phyloP scores from a whole-genome alignment of 1,140 invertebrate genomes.

The Diplogasteroides magnus region DNA sequence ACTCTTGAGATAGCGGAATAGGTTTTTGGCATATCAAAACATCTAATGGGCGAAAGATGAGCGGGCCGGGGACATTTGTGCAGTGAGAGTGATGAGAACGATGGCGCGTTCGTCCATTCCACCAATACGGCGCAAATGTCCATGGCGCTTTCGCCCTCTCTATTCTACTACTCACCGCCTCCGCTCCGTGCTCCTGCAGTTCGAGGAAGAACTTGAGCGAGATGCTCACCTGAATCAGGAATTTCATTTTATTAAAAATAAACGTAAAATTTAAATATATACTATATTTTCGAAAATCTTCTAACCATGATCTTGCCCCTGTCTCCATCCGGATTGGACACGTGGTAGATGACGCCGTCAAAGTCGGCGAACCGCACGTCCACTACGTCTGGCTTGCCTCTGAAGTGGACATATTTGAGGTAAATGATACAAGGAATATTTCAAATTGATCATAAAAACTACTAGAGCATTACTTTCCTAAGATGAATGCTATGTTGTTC shows the following conservation, averaged over 20 bases:
- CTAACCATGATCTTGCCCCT: constrained; percentile 87
- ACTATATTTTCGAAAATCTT: constrained; percentile 19
- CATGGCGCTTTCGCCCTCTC: no score
- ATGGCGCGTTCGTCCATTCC: no score
- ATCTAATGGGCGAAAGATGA: no score
- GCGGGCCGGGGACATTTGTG: no score
- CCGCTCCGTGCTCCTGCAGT: constrained; percentile 92
- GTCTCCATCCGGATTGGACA: constrained; percentile 90
- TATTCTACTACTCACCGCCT: constrained; percentile 68
- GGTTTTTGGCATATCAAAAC: no score
- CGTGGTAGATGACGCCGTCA: constrained; percentile 95
- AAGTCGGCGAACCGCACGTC: constrained; percentile 88
- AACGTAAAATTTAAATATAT: background rate
- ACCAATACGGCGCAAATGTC: no score
- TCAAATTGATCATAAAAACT: no score
- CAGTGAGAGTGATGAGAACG: no score
- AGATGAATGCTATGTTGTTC: no score
- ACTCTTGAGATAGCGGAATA: no score
- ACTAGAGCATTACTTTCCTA: no score
- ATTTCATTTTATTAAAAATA: background rate
- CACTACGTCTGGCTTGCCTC: constrained; percentile 86
- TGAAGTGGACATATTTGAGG: no score
- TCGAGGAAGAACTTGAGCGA: constrained; percentile 97
- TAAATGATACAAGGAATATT: background rate
- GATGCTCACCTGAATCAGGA: constrained; percentile 80